Evolutionary conservation across 2,113 vertebrate genomes (phyloP).

Genomic region (Menidia beryllina): DNA sequence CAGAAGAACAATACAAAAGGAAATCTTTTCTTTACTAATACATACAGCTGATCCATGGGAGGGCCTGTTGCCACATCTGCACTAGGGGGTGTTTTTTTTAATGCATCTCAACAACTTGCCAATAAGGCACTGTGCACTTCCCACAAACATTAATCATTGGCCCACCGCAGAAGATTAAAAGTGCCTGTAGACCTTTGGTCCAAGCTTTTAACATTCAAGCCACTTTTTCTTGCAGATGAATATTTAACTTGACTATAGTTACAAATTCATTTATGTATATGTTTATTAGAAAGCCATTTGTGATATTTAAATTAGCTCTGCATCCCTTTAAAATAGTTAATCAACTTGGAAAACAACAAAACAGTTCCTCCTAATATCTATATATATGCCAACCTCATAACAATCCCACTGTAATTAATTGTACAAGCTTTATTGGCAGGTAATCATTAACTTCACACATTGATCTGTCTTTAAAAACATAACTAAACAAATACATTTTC

Average conservation of each 20-base stretch:
- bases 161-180: constrained; percentile 15
- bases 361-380: background rate
- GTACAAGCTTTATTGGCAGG: background rate
- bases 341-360: background rate
- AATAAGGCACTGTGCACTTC: background rate
- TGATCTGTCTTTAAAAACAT: too few relatives aligned
- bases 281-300: background rate
- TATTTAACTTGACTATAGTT: constrained; percentile 15
- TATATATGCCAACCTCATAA: background rate
- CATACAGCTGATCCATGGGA: too few relatives aligned
- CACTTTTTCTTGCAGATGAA: background rate
- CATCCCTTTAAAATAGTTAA: background rate
- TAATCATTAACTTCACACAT: background rate
- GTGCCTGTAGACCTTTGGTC: background rate
- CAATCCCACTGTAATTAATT: background rate
- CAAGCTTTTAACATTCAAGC: background rate
- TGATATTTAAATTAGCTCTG: background rate
- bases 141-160: constrained; percentile 22
- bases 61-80: too few relatives aligned
- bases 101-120: constrained; percentile 14
- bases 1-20: too few relatives aligned
- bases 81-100: constrained; percentile 5
- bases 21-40: too few relatives aligned
- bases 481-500: too few relatives aligned
- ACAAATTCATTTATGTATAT: background rate